A percentile compares a stretch with the other conserved stretches of the same genome.
Conservation (phyloP, 2,888 invertebrate species). For the Drosophila mettleri region DNA sequence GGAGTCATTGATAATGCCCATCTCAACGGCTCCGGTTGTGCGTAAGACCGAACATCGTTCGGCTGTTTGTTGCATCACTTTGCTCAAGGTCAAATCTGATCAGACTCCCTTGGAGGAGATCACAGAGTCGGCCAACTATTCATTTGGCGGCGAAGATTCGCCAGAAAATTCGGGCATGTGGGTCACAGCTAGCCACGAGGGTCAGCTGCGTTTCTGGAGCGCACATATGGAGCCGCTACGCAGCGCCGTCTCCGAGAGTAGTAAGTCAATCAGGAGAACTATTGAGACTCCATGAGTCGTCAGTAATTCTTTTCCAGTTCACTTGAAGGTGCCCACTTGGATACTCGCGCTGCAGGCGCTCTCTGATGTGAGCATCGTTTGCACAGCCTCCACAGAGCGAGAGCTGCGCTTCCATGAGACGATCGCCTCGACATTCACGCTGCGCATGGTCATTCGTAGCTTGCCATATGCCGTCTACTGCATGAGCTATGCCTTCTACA, state of each 20-base stretch:
- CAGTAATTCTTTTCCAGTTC: constrained; percentile 83
- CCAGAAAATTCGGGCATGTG: constrained; percentile 88
- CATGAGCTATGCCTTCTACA: constrained; percentile 80
- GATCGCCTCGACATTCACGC: constrained; percentile 89
- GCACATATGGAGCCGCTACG: constrained; percentile 89
- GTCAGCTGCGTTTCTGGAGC: constrained; percentile 92
- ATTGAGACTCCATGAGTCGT: not conserved
- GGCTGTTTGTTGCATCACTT: constrained; percentile 87
- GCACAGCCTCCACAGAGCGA: constrained; percentile 91
- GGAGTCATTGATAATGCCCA: constrained; percentile 88
- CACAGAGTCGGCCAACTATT: constrained; percentile 47
- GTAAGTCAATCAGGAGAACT: constrained; percentile 84
- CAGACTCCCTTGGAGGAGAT: constrained; percentile 63
- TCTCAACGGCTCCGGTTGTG: constrained; percentile 87
- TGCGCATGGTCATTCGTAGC: constrained; percentile 89
- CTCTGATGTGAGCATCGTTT: constrained; percentile 91
- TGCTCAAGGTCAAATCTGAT: constrained; percentile 70
- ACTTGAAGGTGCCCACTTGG: constrained; percentile 89
- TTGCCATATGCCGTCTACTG: constrained; percentile 83
- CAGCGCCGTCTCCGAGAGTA: constrained; percentile 88
- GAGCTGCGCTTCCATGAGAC: constrained; percentile 93
- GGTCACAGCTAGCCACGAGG: constrained; percentile 91
- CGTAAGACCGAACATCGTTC: constrained; percentile 90
- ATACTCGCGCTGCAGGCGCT: constrained; percentile 90
- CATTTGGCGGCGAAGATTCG: constrained; percentile 65